phyloP scores from a whole-genome alignment of 2,888 invertebrate genomes.

The Cephonodes hylas region DNA sequence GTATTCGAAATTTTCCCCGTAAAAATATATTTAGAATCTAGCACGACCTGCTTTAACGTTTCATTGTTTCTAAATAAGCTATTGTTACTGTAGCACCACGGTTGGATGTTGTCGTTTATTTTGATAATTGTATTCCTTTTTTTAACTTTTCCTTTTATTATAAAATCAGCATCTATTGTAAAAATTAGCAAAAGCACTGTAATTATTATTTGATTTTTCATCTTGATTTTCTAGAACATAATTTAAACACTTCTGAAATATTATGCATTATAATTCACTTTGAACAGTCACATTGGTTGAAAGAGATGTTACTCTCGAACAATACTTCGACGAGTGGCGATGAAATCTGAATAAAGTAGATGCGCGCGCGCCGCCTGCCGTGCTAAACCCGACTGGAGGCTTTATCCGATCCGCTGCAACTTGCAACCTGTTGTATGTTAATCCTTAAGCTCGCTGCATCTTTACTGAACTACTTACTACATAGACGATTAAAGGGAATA shows the following conservation, averaged over 20 bases:
- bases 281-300: background rate
- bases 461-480: conserved; percentile 60
- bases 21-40: conserved; percentile 71
- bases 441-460: conserved; percentile 62
- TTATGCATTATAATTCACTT: conserved; percentile 21
- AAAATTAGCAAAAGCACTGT: conserved; percentile 47
- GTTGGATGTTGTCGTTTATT: conserved; percentile 57
- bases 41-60: conserved; percentile 61
- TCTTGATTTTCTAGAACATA: conserved; percentile 42
- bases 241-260: conserved; percentile 23
- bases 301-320: conserved; percentile 5
- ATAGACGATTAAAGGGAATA: conserved; percentile 33
- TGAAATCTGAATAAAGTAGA: conserved; percentile 19
- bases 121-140: conserved; percentile 72
- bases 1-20: conserved; percentile 75
- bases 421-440: conserved; percentile 71
- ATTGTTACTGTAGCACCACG: conserved; percentile 62
- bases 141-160: conserved; percentile 69
- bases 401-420: conserved; percentile 63
- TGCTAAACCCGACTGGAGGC: conserved; percentile 72
- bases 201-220: conserved; percentile 46
- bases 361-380: conserved; percentile 73
- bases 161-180: conserved; percentile 53
- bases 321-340: background rate
- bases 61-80: conserved; percentile 70